phyloP scores from a whole-genome alignment of 2,888 invertebrate species.

The Oligia latruncula region DNA sequence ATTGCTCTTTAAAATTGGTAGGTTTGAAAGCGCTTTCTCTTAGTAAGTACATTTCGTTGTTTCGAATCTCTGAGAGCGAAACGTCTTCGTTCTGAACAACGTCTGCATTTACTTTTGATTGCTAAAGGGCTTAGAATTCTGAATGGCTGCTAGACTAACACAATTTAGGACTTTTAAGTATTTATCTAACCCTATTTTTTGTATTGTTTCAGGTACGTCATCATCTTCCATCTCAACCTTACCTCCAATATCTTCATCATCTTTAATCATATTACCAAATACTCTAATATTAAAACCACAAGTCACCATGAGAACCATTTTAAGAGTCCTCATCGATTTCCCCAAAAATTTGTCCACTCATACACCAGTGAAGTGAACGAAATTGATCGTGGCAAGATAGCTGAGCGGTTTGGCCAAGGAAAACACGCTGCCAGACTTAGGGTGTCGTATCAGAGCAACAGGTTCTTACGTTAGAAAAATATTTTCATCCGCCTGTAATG shows the following conservation, averaged over 20 bases:
- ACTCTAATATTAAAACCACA: slow-evolving; percentile 34
- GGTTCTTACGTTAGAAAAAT: slow-evolving; percentile 83
- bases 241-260: slow-evolving; percentile 5
- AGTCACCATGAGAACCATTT: slow-evolving; percentile 41
- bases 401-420: slow-evolving; percentile 67
- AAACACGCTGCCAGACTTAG: slow-evolving; percentile 71
- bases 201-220: slow-evolving; percentile 75
- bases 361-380: slow-evolving; percentile 61
- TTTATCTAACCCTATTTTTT: slow-evolving; percentile 34
- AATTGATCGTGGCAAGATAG: slow-evolving; percentile 68
- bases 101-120: slow-evolving; percentile 63
- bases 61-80: slow-evolving; percentile 59
- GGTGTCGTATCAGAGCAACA: slow-evolving; percentile 83
- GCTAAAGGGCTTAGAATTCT: slow-evolving; percentile 42
- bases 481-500: slow-evolving; percentile 86
- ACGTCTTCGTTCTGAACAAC: slow-evolving; percentile 56
- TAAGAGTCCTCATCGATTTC: slow-evolving; percentile 42
- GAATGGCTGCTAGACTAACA: slow-evolving; percentile 37
- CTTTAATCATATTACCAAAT: slow-evolving; percentile 18
- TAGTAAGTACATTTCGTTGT: slow-evolving; percentile 66
- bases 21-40: slow-evolving; percentile 63
- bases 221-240: neutral
- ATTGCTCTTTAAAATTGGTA: slow-evolving; percentile 65
- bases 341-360: slow-evolving; percentile 61
- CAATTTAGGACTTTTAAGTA: slow-evolving; percentile 20